Evolutionary conservation across 2,113 vertebrate genomes (phyloP), one percentile per base, ranked within the genome.

Genomic region (Sturnus vulgaris): DNA sequence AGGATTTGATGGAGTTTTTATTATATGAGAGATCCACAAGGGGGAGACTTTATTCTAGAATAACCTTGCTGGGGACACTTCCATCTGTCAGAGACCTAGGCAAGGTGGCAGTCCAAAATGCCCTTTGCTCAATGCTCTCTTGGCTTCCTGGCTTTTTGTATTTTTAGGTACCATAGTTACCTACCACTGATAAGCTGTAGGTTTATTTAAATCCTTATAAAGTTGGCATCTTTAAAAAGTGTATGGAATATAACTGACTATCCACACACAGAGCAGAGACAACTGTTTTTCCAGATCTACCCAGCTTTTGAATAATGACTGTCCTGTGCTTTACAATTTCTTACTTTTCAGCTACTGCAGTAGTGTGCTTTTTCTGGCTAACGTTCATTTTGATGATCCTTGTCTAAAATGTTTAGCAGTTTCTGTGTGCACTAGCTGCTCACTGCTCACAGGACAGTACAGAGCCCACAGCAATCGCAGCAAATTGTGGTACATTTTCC

Each of bases 1-100:
- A 70, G 33, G 55, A 25, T 88, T 86, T 92, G 77, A 82, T 86
- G 70, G 86, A 91, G 46, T 50, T 88, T 96, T 95, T 86, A 24
- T 86, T 92, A 65, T 90, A 44, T 83, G 92, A 92, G 75, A 86
- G 56, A 84, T 96, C 94, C 92, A 77, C 78, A 84, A 91, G 84
- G 86, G 92, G 85, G 91, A 82, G 92, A 94, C 90, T 94, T 95
- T 52, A 79, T 93, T 95, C 68, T 95, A 90, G 85, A 94, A 95
- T 95, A 97, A 93, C 59, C 53, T 96, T 93, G 39, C 57, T 92
- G 87, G 87, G 89, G 82, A 92, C 64, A 71, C 44, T 55, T 82
- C 44, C 16, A 5, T 59, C 40, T 66, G 23, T 53, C 59, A 14
- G 59, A 88, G 61, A 89, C 77, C 37, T 84, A 9, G 57, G 42